These are phyloP conservation scores for Platichthys stellatus DNA, from an alignment of 2,113 vertebrate genomes.

Conservation along the genomic window DNA sequence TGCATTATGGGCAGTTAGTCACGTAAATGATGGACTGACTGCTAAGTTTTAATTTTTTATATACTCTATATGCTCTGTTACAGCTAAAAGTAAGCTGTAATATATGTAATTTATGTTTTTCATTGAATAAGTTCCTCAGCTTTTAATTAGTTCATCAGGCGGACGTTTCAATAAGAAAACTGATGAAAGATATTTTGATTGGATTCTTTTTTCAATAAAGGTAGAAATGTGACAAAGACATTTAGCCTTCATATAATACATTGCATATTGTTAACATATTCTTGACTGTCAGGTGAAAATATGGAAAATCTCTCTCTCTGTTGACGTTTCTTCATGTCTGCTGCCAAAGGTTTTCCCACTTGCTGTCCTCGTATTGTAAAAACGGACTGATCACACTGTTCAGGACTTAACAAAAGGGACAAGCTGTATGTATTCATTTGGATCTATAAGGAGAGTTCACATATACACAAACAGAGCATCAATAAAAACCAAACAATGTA, in stretches of 20 bases:
- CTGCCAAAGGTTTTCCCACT: slow-evolving; percentile 46
- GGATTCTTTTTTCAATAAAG: background rate
- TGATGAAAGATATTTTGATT: slow-evolving; percentile 17
- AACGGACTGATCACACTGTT: background rate
- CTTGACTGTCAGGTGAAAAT: too few species aligned
- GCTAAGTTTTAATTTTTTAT: background rate
- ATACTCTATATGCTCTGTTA: background rate
- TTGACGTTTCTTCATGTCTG: background rate
- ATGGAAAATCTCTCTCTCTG: background rate
- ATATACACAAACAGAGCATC: background rate
- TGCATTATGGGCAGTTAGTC: background rate
- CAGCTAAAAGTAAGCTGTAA: slow-evolving; percentile 16
- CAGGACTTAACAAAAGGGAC: background rate
- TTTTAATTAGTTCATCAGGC: slow-evolving; percentile 34
- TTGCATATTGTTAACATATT: too few species aligned
- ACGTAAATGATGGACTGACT: background rate
- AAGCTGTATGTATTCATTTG: background rate
- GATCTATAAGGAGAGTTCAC: background rate
- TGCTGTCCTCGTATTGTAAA: slow-evolving; percentile 15
- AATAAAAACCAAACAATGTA: background rate
- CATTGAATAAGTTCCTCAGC: slow-evolving; percentile 27
- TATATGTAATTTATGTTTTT: background rate
- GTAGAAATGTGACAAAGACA: too few species aligned
- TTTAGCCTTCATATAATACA: too few species aligned
- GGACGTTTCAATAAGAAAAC: slow-evolving; percentile 42